phyloP scores from a whole-genome alignment of 2,113 vertebrate species.

The Strix uralensis region DNA sequence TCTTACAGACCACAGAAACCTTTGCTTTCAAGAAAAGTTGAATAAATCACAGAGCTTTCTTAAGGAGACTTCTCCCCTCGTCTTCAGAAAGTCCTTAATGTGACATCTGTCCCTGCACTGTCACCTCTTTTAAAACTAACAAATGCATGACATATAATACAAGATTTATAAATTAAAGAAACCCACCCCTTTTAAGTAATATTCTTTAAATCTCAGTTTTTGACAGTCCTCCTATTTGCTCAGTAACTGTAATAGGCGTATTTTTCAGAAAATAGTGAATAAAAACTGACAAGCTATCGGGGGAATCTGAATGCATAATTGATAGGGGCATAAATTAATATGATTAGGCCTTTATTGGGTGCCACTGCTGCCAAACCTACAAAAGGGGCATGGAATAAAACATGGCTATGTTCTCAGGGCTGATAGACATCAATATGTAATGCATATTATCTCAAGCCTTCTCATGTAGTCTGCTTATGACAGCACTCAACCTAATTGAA shows the following conservation, averaged over 20 bases:
- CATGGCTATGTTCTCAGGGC: constrained; percentile 76
- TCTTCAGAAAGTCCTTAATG: constrained; percentile 75
- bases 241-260: constrained; percentile 81
- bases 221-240: constrained; percentile 81
- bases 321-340: constrained; percentile 93
- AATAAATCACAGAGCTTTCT: constrained; percentile 32
- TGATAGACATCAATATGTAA: constrained; percentile 89
- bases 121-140: constrained; percentile 76
- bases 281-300: constrained; percentile 91
- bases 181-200: constrained; percentile 83
- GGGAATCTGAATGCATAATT: constrained; percentile 92
- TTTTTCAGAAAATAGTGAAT: constrained; percentile 87
- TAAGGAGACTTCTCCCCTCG: constrained; percentile 42
- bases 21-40: constrained; percentile 56
- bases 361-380: constrained; percentile 81
- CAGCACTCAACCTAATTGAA: constrained; percentile 85
- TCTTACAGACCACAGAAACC: background rate
- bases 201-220: constrained; percentile 84
- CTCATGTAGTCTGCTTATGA: constrained; percentile 79
- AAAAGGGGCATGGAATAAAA: constrained; percentile 83
- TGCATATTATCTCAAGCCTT: constrained; percentile 87
- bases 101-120: constrained; percentile 73
- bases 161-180: constrained; percentile 84
- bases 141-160: constrained; percentile 77
- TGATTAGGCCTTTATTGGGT: constrained; percentile 86